Conservation (phyloP, 2,113 vertebrate species). For the Planiliza haematocheilus region DNA sequence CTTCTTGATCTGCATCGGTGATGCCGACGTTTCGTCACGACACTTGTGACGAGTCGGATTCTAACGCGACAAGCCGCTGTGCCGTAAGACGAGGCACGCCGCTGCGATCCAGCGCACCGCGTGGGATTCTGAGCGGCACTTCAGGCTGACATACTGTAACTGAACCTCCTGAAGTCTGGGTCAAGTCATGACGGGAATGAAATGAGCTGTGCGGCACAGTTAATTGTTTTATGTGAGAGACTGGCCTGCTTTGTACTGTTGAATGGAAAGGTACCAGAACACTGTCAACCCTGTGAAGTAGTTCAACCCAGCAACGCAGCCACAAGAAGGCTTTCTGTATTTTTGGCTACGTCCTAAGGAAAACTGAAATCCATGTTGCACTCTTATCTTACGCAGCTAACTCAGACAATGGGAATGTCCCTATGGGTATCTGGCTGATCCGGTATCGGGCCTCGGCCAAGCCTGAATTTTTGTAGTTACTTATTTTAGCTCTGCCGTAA, state of each 20-base stretch:
- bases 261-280: neutral
- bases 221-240: conserved; percentile 40
- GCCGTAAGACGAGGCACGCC: conserved; percentile 20
- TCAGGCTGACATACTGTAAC: conserved; percentile 40
- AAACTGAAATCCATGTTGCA: conserved; percentile 30
- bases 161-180: conserved; percentile 23
- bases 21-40: conserved; percentile 9
- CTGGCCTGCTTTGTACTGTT: conserved; percentile 10
- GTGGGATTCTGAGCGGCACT: conserved; percentile 50
- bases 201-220: conserved; percentile 27
- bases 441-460: no score
- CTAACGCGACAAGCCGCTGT: conserved; percentile 31
- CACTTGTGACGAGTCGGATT: conserved; percentile 28
- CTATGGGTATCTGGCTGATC: no score
- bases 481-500: no score
- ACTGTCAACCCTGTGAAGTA: conserved; percentile 20
- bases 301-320: conserved; percentile 7
- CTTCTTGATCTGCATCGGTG: conserved; percentile 18
- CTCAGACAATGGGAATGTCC: no score
- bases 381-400: no score
- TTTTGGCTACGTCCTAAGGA: neutral
- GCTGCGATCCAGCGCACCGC: conserved; percentile 36
- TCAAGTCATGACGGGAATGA: conserved; percentile 14
- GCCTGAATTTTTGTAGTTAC: no score
- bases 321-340: conserved; percentile 1